Conservation (phyloP, 2,888 invertebrate species). For the Andrena haemorrhoa region DNA sequence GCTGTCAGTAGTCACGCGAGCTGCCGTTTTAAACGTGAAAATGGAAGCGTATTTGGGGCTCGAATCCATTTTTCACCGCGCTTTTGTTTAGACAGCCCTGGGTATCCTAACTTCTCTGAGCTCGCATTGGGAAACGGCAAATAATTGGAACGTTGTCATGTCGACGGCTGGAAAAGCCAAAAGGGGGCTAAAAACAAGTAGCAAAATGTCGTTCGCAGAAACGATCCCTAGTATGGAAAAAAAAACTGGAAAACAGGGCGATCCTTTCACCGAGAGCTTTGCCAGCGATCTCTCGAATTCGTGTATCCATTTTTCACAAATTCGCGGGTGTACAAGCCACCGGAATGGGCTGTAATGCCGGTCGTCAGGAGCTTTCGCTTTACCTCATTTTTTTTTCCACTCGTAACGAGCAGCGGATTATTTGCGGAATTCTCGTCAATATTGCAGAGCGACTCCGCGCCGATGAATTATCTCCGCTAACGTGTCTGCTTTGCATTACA, state of each 20-base stretch:
- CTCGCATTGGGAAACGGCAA: constrained; percentile 2
- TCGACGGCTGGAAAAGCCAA: neutral
- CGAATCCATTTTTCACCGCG: neutral
- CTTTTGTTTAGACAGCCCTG: neutral
- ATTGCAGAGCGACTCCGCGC: neutral
- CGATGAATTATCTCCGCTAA: constrained; percentile 12
- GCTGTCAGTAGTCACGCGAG: no score
- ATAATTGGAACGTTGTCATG: constrained; percentile 24
- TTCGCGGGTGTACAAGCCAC: neutral
- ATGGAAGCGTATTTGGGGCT: constrained; percentile 3
- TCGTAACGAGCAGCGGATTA: neutral
- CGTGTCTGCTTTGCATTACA: constrained; percentile 19
- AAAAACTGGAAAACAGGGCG: constrained; percentile 21
- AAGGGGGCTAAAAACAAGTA: neutral
- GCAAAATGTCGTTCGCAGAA: constrained; percentile 18
- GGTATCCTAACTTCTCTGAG: neutral
- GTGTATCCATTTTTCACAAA: constrained; percentile 18
- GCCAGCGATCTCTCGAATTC: constrained; percentile 1
- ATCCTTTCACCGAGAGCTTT: constrained; percentile 7
- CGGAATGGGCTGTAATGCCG: neutral
- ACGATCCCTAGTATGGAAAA: constrained; percentile 15
- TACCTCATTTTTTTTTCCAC: neutral
- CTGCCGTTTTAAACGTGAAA: neutral
- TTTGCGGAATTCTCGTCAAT: neutral
- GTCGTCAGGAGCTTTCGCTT: neutral